These are phyloP conservation scores for Drosophila sproati DNA, from an alignment of 1,140 invertebrate genomes.

Conservation along the genomic window DNA sequence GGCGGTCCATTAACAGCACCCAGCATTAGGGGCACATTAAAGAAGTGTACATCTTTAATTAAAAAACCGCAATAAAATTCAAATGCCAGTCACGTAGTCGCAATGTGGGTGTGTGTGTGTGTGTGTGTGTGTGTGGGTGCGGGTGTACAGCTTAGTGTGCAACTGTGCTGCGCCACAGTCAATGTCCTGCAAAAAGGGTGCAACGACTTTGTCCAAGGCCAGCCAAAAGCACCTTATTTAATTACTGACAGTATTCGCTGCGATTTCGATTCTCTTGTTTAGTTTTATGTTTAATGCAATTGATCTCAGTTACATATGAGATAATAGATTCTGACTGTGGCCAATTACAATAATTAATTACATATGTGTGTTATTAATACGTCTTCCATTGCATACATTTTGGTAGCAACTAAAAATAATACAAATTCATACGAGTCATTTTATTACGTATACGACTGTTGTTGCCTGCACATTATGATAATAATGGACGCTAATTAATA, in stretches of 20 bases:
- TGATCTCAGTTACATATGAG: neutral
- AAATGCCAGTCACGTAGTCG: conserved; percentile 20
- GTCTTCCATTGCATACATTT: neutral
- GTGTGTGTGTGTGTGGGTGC: neutral
- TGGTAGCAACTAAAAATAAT: neutral
- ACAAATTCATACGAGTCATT: neutral
- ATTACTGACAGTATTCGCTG: conserved; percentile 35
- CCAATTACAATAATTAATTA: no score
- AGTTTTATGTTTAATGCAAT: no score
- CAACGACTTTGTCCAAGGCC: conserved; percentile 61
- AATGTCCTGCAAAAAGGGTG: conserved; percentile 64
- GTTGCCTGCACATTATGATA: neutral
- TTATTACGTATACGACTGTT: no score
- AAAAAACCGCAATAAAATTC: conserved; percentile 45
- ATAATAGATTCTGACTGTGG: no score
- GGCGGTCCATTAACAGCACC: conserved; percentile 39
- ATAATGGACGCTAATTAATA: neutral
- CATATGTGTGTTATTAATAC: no score
- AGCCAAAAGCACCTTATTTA: conserved; percentile 16
- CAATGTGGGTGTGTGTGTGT: neutral
- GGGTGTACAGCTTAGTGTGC: conserved; percentile 10
- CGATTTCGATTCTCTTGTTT: neutral
- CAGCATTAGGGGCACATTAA: conserved; percentile 27
- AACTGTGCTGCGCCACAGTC: conserved; percentile 32
- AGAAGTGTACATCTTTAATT: conserved; percentile 53